These are phyloP conservation scores for Oxytorus armatus DNA, from an alignment of 2,888 invertebrate species.

Conservation along the genomic window DNA sequence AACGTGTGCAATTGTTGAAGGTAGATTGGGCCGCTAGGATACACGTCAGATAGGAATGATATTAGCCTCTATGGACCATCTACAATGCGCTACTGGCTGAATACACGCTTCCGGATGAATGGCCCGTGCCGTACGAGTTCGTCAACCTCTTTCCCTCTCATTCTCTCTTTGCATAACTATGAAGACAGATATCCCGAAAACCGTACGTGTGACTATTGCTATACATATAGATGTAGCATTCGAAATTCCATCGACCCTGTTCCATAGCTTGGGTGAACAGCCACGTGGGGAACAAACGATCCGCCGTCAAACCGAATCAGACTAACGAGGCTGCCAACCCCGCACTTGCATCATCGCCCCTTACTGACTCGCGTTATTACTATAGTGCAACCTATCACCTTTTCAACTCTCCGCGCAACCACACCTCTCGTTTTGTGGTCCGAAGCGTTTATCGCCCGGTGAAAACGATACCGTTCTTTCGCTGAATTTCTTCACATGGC, in stretches of 20 bases:
- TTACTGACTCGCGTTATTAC: conserved; percentile 46
- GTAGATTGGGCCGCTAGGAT: conserved; percentile 62
- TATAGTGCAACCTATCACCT: conserved; percentile 26
- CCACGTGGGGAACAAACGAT: conserved; percentile 56
- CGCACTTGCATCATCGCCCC: conserved; percentile 25
- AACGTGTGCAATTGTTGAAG: conserved; percentile 59
- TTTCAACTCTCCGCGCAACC: conserved; percentile 16
- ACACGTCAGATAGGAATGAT: conserved; percentile 61
- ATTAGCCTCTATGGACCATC: conserved; percentile 52
- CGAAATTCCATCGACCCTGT: conserved; percentile 55
- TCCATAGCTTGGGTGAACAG: conserved; percentile 31
- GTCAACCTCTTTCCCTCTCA: conserved; percentile 14
- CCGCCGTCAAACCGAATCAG: conserved; percentile 72
- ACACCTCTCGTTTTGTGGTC: conserved; percentile 18
- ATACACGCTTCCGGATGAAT: conserved; percentile 56
- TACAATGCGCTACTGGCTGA: conserved; percentile 33
- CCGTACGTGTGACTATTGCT: conserved; percentile 11
- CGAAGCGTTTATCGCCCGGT: conserved; percentile 10
- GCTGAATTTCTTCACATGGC: conserved; percentile 8
- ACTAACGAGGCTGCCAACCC: conserved; percentile 68
- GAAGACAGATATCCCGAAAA: conserved; percentile 30
- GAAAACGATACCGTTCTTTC: conserved; percentile 13
- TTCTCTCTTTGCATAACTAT: conserved; percentile 24
- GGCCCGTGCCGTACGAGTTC: conserved; percentile 43
- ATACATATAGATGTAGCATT: conserved; percentile 7